Conservation (phyloP, 2,888 invertebrate genomes). For the Netelia inedita region DNA sequence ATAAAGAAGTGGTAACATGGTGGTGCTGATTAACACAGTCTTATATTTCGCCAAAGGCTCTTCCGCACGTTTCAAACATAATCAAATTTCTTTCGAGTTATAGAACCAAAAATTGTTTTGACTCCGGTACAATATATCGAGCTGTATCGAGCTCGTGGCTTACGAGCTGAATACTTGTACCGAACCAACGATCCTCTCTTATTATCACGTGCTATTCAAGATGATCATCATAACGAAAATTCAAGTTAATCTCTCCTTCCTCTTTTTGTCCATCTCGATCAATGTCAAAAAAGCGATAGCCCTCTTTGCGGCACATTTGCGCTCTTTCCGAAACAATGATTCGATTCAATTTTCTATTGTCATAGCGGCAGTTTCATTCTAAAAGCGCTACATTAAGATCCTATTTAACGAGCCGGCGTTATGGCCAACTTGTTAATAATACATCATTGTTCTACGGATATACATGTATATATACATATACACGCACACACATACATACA, state of each 20-base stretch:
- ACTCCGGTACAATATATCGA: conserved; percentile 1
- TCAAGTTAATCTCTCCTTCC: conserved; percentile 34
- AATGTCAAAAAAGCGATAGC: conserved; percentile 14
- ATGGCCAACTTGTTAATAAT: conserved; percentile 77
- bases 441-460: conserved; percentile 78
- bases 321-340: conserved; percentile 34
- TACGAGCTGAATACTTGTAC: not conserved
- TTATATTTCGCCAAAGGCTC: conserved; percentile 49
- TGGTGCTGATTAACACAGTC: conserved; percentile 57
- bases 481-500: no score
- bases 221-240: conserved; percentile 37
- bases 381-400: conserved; percentile 77
- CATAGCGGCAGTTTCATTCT: conserved; percentile 77
- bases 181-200: not conserved
- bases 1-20: conserved; percentile 70
- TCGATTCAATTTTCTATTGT: conserved; percentile 73
- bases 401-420: conserved; percentile 71
- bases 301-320: conserved; percentile 8
- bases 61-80: conserved; percentile 44
- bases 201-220: conserved; percentile 18
- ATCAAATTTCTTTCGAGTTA: conserved; percentile 14
- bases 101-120: conserved; percentile 29
- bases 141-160: not conserved
- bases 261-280: not conserved
- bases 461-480: conserved; percentile 66